Percentiles rank a stretch among this genome's conserved stretches.
Evolutionary conservation across 2,797 vertebrate species (phyloP).

Genomic region (Lates japonicus): DNA sequence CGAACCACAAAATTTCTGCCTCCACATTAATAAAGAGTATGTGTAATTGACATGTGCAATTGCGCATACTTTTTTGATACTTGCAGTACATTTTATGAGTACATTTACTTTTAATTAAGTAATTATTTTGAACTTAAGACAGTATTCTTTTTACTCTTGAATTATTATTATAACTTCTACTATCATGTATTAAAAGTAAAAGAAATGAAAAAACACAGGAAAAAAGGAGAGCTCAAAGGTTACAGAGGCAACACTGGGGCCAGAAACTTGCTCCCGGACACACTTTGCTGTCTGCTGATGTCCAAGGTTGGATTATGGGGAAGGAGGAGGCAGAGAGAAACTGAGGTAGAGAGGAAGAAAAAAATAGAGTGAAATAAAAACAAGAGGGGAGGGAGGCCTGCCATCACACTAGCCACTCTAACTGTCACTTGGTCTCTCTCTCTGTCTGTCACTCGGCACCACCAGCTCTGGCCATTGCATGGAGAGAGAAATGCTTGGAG

Average conservation of each 20-base stretch:
- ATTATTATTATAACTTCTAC: background rate
- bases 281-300: constrained; percentile 42
- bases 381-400: constrained; percentile 52
- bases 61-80: too few species aligned
- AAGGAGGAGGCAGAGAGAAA: constrained; percentile 33
- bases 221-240: constrained; percentile 6
- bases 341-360: background rate
- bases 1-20: background rate
- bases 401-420: constrained; percentile 57
- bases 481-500: constrained; percentile 83
- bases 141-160: background rate
- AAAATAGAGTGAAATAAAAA: constrained; percentile 27
- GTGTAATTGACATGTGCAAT: too few species aligned
- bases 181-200: background rate
- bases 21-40: background rate
- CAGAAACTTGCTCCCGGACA: constrained; percentile 34
- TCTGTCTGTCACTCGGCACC: constrained; percentile 66
- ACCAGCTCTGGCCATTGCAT: constrained; percentile 72
- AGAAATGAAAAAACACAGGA: background rate
- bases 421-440: constrained; percentile 62
- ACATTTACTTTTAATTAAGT: background rate
- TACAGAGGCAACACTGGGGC: constrained; percentile 14
- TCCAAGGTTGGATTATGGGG: constrained; percentile 32
- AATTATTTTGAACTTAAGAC: background rate
- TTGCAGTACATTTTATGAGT: too few species aligned